These are phyloP conservation scores for Maniola hyperantus DNA, from an alignment of 2,888 invertebrate genomes.

Conservation along the genomic window DNA sequence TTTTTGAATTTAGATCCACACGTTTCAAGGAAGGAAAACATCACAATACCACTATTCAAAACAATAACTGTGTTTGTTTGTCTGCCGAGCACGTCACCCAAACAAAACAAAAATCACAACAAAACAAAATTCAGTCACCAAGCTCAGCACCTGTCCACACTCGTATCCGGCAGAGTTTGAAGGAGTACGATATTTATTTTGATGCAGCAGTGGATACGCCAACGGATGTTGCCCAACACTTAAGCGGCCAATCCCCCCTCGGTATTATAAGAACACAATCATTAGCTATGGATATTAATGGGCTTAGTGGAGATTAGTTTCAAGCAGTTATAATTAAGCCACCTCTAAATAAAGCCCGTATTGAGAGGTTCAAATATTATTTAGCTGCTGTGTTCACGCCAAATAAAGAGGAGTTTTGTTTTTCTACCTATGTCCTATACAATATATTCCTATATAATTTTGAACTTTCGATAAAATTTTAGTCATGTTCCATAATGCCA, in stretches of 20 bases:
- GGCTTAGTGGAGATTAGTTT: slow-evolving; percentile 10
- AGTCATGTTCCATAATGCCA: too few relatives aligned
- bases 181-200: slow-evolving; percentile 7
- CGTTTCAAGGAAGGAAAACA: background rate
- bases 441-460: too few relatives aligned
- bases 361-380: too few relatives aligned
- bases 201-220: background rate
- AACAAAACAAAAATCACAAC: slow-evolving; percentile 6
- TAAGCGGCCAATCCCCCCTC: slow-evolving; percentile 9
- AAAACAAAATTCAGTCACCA: background rate
- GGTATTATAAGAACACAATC: slow-evolving; percentile 12
- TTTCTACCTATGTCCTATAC: too few relatives aligned
- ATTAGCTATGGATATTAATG: slow-evolving; percentile 3
- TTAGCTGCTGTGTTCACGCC: too few relatives aligned
- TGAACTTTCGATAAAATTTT: too few relatives aligned
- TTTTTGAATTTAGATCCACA: too few relatives aligned
- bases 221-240: slow-evolving; percentile 13
- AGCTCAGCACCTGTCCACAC: background rate
- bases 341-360: background rate
- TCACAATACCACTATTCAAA: background rate
- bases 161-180: background rate
- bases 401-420: too few relatives aligned
- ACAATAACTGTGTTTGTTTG: background rate
- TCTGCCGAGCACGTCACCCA: background rate
- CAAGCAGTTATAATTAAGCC: background rate